Conservation (phyloP, 1,140 invertebrate genomes). For the Sitobion miscanthi region DNA sequence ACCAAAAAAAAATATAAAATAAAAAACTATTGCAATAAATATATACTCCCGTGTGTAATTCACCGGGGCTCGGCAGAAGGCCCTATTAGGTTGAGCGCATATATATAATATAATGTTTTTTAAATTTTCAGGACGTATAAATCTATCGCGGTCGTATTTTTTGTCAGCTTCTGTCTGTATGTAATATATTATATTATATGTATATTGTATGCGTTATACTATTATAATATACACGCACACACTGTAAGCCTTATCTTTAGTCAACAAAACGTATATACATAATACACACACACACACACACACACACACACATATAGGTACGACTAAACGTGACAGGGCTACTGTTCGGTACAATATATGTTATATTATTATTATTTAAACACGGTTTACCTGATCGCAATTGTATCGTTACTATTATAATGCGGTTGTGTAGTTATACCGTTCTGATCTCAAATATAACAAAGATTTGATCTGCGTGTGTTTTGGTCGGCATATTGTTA, state of each 20-base stretch:
- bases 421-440: too few relatives aligned
- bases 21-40: conserved; percentile 1
- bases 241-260: background rate
- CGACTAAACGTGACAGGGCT: background rate
- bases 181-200: background rate
- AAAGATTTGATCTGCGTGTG: too few relatives aligned
- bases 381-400: background rate
- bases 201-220: background rate
- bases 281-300: too few relatives aligned
- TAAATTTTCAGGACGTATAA: conserved; percentile 14
- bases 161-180: background rate
- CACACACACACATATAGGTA: background rate
- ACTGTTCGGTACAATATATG: background rate
- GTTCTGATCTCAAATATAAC: too few relatives aligned
- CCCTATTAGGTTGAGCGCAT: background rate
- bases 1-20: background rate
- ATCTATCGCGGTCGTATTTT: background rate
- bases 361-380: too few relatives aligned
- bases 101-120: background rate
- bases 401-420: background rate
- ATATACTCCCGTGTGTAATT: background rate
- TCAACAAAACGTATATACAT: background rate
- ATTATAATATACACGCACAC: background rate
- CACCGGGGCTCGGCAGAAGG: background rate
- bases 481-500: too few relatives aligned